These are phyloP conservation scores for Smutsia temminckii DNA, from an alignment of 2,797 vertebrate species.

Conservation along the genomic window DNA sequence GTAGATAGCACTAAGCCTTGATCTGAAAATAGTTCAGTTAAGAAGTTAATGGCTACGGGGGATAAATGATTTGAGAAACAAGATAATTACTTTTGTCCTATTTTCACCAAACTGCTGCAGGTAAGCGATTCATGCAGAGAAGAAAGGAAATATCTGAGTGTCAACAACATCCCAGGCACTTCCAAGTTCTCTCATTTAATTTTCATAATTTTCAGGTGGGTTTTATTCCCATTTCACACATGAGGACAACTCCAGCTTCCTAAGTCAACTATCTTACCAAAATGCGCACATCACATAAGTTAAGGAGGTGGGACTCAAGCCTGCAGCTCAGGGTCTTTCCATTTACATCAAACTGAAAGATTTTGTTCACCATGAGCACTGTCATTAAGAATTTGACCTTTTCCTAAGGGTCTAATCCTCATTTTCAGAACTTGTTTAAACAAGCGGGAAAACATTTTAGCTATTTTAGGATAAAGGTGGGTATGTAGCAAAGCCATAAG, in stretches of 20 bases:
- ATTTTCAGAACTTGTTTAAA: neutral
- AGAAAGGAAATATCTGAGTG: neutral
- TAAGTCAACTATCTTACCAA: neutral
- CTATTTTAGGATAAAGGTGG: neutral
- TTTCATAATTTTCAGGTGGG: neutral
- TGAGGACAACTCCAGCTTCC: neutral
- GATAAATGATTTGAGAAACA: neutral
- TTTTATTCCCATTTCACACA: neutral
- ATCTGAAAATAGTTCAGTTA: neutral
- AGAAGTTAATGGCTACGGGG: neutral
- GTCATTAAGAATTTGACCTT: neutral
- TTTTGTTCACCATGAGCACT: neutral
- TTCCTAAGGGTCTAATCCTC: neutral
- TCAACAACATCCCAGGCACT: neutral
- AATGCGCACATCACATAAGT: neutral
- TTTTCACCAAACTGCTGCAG: neutral
- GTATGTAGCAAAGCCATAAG: neutral
- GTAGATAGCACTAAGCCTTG: neutral
- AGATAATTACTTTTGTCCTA: neutral
- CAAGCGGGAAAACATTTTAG: neutral
- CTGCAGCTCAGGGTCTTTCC: neutral
- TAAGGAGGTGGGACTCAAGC: neutral
- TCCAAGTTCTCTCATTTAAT: neutral
- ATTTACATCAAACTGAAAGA: neutral
- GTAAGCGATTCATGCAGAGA: neutral